These are phyloP conservation scores for Micromussa lordhowensis DNA, from an alignment of 92 coral and sea anemone genomes.

Conservation along the genomic window DNA sequence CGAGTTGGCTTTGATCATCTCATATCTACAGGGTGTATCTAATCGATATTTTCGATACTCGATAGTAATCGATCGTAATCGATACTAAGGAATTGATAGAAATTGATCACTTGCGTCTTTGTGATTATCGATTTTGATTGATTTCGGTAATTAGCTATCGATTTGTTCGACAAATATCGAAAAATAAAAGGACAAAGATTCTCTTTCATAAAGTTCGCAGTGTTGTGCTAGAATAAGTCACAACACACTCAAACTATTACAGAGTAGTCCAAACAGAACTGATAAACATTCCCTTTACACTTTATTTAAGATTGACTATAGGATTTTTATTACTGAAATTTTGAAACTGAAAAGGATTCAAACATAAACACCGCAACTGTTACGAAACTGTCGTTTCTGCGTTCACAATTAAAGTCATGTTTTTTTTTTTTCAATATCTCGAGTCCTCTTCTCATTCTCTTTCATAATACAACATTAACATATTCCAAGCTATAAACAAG, in stretches of 20 bases:
- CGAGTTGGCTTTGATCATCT: too few relatives aligned
- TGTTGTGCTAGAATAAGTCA: conserved; percentile 15
- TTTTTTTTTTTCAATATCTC: conserved; percentile 25
- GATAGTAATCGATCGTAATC: neutral
- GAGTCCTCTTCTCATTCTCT: conserved; percentile 27
- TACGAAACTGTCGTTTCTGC: too few relatives aligned
- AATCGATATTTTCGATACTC: conserved; percentile 13
- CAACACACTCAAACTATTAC: conserved; percentile 22
- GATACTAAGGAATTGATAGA: neutral
- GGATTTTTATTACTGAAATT: too few relatives aligned
- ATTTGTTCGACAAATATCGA: conserved; percentile 16
- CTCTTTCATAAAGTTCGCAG: conserved; percentile 29
- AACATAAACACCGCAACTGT: too few relatives aligned
- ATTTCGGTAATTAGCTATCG: conserved; percentile 26
- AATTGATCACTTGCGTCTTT: neutral
- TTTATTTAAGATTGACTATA: too few relatives aligned
- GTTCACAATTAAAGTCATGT: conserved; percentile 33
- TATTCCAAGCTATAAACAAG: conserved; percentile 11
- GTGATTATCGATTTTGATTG: conserved; percentile 14
- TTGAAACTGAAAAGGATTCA: too few relatives aligned
- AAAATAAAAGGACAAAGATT: conserved; percentile 10
- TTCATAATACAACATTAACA: conserved; percentile 12
- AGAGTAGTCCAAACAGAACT: conserved; percentile 29
- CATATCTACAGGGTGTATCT: conserved; percentile 19
- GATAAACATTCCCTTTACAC: too few relatives aligned